Evolutionary conservation across 2,797 vertebrate genomes (phyloP), one percentile per base, ranked within the genome.

Genomic region (Tauraco hartlaubi): DNA sequence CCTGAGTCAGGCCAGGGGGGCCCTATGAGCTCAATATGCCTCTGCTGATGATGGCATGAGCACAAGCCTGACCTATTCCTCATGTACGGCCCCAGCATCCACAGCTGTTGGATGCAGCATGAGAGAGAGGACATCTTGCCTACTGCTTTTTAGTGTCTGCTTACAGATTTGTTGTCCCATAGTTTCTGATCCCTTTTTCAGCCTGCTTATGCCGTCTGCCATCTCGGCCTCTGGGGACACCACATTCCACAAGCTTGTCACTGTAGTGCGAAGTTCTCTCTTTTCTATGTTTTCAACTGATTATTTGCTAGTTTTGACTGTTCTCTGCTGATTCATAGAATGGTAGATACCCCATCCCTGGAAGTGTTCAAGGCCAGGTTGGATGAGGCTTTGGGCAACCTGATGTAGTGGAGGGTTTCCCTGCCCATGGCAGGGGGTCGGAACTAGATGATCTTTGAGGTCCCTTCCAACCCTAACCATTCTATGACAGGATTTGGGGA

Each of bases 1-100:
- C 7, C 8, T 46, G 29, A 19, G 11, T 46, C n/a, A 71, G 20
- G 16, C 25, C 18, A 22, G 15, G 39, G 21, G 9, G 17, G 41
- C n/a, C 21, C 31, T 14, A 9, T 0, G 4, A 64, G 22, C 37
- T 66, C 41, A 12, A 1, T 17, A 12, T 2, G 5, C 16, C 9
- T 7, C 7, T 33, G 46, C n/a, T 35, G 19, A 29, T 37, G 49
- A 29, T 72, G 26, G 39, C 14, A 28, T 11, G 10, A 44, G 10
- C 29, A 4, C 19, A 9, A 46, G 28, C 29, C 49, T 61, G 48
- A 15, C n/a, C 28, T 1, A 0, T 37, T 73, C 63, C 13, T 77
- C 49, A 13, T 13, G 14, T 22, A 9, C 39, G 44, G 28, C 23
- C 44, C 18, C 48, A 39, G 23, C 31, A 55, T n/a, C 49, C 43